Evolutionary conservation across 2,797 vertebrate species (phyloP), one percentile per base, ranked within the genome.

Genomic region (Cacajao melanocephalus): DNA sequence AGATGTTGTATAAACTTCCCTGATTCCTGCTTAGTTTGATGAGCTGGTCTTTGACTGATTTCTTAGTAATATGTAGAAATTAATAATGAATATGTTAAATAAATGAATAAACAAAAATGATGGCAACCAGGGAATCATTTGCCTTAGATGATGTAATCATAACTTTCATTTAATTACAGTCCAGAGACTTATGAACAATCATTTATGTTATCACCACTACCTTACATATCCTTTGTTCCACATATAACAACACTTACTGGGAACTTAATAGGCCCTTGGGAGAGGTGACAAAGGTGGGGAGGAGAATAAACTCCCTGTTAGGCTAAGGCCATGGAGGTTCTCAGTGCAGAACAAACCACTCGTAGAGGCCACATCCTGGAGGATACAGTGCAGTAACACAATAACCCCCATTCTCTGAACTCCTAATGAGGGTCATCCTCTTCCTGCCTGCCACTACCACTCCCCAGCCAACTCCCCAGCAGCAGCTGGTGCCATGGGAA

Each of bases 51-150:
- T 64, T 93, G 46, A 89, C 52, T 75, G 46, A 86, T 82, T 96
- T 94, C 79, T 96, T 72, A 86, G 78, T 44, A 76, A 50, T 4
- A 39, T 41, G 36, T 96, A 41, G 26, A 93, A 36, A 72, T 85
- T 73, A 17, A 46, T 17, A 94, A 79, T n/a, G 52, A 93, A 85
- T 86, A 76, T 61, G 73, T 57, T 85, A 93, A 92, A 39, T 72
- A 89, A 81, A 97, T 33, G n/a, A 93, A 57, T 52, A 94, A 93
- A 94, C 36, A 76, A 88, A 96, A 61, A 91, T n/a, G 22, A 55
- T 85, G 78, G 41, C 39, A 57, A 30, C 19, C 4, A 28, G 78
- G 41, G 44, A 80, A 78, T 57, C 30, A 78, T 90, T 92, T 78
- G n/a, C 39, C 20, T 52, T n/a, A 36, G 73, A 58, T 73, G 80